Percentiles rank a stretch among this genome's conserved stretches.
phyloP scores from a whole-genome alignment of 1,140 invertebrate genomes.

The Coenobita brevimanus region DNA sequence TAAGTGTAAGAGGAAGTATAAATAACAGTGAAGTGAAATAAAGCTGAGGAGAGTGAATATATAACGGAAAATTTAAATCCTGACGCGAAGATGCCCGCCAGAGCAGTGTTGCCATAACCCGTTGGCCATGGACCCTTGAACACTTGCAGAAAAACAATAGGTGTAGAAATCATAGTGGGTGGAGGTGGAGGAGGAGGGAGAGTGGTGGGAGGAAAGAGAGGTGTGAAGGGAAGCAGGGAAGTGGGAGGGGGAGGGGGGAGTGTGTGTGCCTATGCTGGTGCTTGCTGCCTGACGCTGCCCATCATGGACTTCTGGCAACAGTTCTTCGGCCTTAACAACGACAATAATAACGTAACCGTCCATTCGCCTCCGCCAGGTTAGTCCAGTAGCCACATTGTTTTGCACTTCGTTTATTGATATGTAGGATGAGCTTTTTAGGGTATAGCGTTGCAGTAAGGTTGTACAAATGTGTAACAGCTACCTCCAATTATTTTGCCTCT shows the following conservation, averaged over 20 bases:
- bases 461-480: too few relatives aligned
- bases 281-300: slow-evolving; percentile 44
- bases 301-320: slow-evolving; percentile 64
- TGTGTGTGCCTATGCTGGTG: slow-evolving; percentile 49
- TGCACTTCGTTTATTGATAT: too few relatives aligned
- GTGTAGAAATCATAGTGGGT: slow-evolving; percentile 21
- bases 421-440: too few relatives aligned
- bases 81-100: slow-evolving; percentile 6
- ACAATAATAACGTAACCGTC: slow-evolving; percentile 50
- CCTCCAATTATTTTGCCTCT: too few relatives aligned
- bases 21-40: too few relatives aligned
- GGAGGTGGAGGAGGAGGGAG: slow-evolving; percentile 33
- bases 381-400: too few relatives aligned
- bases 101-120: background rate
- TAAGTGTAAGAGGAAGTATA: too few relatives aligned
- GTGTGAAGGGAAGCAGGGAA: background rate
- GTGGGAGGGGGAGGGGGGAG: background rate
- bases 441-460: too few relatives aligned
- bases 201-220: slow-evolving; percentile 4
- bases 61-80: too few relatives aligned
- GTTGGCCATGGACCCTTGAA: background rate
- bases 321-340: slow-evolving; percentile 53
- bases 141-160: slow-evolving; percentile 5
- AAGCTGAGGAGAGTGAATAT: background rate
- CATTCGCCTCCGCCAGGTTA: slow-evolving; percentile 36